Base-by-base conservation (phyloP, 2,888 invertebrate genomes). In the Helleia helle region DNA sequence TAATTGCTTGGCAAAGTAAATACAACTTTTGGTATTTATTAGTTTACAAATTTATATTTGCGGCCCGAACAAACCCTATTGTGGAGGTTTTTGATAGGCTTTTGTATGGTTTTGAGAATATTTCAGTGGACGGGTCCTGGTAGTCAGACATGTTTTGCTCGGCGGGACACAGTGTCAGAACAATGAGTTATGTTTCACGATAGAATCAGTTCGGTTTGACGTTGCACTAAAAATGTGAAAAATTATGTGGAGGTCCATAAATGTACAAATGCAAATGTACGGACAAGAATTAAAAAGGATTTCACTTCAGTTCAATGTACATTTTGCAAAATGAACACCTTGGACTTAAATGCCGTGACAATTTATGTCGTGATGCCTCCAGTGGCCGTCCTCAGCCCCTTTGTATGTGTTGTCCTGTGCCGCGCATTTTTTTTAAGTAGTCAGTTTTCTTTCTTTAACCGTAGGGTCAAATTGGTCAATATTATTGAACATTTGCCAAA, bases 121-220 rank as follows among this genome's bases (percentile, higher is more conserved):
- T 29, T 15, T 28, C 38, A 46, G 41, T 36, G 27, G 37, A 39
- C 29, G 37, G 37, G 30, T 42, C 44, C 48, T 50, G 42, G 47
- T 44, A 49, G 49, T 49, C 46, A 41, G 50, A 50, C 51, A 43
- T 47, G 47, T 47, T 52, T 49, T 47, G 51, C 44, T 53, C 47
- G 46, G 47, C 47, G 46, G 47, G 51, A 55, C 53, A 52, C 40
- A 44, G 41, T 52, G 56, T 55, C 55, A 55, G 44, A 50, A 49
- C 48, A 51, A 47, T 53, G 51, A 52, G 49, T 49, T 49, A 48
- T 50, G 48, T 51, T 53, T 47, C 46, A 49, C 47, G 50, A 52
- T 48, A 49, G 42, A 46, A 51, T 49, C 47, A 47, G 25, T 30
- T 31, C 39, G 31, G 30, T 40, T 40, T 40, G 30, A 40, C 31